Evolutionary conservation across 2,797 vertebrate genomes (phyloP), one percentile per base, ranked within the genome.

Genomic region (Bovichtus diacanthus): DNA sequence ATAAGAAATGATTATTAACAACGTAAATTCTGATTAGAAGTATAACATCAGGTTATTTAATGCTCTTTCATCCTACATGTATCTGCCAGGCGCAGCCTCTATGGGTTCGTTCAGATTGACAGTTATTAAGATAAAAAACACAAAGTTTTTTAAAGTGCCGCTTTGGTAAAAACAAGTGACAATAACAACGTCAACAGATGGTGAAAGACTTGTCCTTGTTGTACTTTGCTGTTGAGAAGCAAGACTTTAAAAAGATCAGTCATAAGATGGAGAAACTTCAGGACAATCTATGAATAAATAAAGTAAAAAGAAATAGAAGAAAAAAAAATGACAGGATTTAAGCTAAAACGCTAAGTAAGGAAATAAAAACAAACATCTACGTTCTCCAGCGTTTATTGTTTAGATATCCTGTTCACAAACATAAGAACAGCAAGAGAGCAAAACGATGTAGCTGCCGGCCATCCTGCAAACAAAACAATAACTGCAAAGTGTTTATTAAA

Each of bases 281-380:
- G 59, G 50, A 58, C 31, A 50, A 10, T 31, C 19, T 31, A 58
- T 71, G 39, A 69, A 62, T 62, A 69, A 69, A 51, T 44, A 44
- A 58, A 21, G 31, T 41, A 27, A 50, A 41, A 41, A 50, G 19
- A 4, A 4, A 41, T 7, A 1, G 29, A 18, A 18, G n/a, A 19
- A 31, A 23, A 41, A 21, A 27, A 43, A 51, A 49, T 21, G n/a
- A 25, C 36, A 39, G 36, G 2, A 58, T 13, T 50, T 2, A 5
- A 25, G 43, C n/a, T 60, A 36, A 34, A 59, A 31, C 7, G 0
- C 25, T 36, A 8, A 54, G 16, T 18, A 39, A 47, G 67, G 38
- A 67, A 29, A 5, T 18, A 61, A 19, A 41, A 19, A 9, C 18
- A 29, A 59, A 39, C 43, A 31, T 25, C 2, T 43, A n/a, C n/a